Conservation (phyloP, 1,140 invertebrate genomes). For the Drosophila paulistorum region DNA sequence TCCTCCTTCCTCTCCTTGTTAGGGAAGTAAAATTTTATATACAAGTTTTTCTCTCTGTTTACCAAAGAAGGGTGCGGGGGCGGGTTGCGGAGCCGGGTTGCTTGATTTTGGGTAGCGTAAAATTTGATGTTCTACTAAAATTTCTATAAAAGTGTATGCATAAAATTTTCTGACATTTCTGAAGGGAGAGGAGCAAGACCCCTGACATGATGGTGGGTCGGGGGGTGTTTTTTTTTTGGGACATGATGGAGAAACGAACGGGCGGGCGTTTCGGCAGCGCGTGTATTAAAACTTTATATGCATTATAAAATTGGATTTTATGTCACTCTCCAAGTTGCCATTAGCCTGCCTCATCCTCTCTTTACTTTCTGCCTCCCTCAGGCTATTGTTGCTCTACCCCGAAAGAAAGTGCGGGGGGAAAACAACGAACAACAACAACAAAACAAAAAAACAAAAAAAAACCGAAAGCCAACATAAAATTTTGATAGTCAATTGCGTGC, state of each 20-base stretch:
- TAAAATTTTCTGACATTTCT: conserved; percentile 46
- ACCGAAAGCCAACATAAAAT: conserved; percentile 57
- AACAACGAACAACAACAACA: neutral
- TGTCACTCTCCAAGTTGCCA: conserved; percentile 68
- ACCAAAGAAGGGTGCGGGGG: neutral
- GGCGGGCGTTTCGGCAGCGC: conserved; percentile 19
- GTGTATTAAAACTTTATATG: conserved; percentile 78
- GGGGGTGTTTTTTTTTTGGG: no score
- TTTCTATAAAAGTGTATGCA: conserved; percentile 73
- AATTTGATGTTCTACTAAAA: conserved; percentile 78
- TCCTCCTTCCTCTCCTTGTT: neutral
- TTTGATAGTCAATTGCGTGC: conserved; percentile 74
- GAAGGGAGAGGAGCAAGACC: conserved; percentile 13
- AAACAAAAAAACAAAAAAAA: conserved; percentile 4
- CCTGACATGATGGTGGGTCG: neutral
- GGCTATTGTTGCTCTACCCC: conserved; percentile 16
- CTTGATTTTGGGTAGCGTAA: conserved; percentile 53
- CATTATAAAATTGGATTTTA: conserved; percentile 80
- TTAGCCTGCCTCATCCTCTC: conserved; percentile 40
- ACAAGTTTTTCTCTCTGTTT: conserved; percentile 54
- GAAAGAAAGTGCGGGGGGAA: conserved; percentile 12
- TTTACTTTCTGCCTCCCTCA: neutral
- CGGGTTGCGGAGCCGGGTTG: neutral
- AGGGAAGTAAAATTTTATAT: conserved; percentile 66
- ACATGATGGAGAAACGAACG: no score